Conservation (phyloP, 2,113 vertebrate genomes). For the Chaetorhynchus papuensis region DNA sequence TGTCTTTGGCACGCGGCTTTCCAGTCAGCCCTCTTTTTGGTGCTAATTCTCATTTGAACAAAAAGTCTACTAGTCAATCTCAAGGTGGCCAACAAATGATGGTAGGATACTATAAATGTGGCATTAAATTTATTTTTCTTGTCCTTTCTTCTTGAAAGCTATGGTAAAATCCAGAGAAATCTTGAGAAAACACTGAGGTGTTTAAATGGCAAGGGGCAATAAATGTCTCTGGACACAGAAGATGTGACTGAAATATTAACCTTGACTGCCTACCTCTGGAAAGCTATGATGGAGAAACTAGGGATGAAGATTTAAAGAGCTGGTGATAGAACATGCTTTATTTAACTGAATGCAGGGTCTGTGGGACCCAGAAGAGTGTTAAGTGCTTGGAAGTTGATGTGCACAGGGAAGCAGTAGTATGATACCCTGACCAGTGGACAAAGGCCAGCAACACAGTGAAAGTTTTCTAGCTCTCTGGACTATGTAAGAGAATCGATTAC, state of each 20-base stretch:
- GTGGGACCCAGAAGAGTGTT: not conserved
- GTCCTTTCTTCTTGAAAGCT: not conserved
- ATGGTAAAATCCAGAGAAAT: not conserved
- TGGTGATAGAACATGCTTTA: not conserved
- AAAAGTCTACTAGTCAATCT: not conserved
- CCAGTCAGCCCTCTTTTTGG: not conserved
- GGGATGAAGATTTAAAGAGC: not conserved
- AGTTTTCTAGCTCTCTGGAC: not conserved
- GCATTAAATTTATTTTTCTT: not conserved
- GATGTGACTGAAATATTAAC: not conserved
- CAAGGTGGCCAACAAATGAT: not conserved
- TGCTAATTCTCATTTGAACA: not conserved
- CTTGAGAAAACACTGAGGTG: not conserved
- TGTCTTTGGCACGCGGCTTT: not conserved
- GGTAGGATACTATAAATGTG: not conserved
- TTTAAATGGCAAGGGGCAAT: not conserved
- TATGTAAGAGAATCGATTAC: not conserved
- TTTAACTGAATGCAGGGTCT: not conserved
- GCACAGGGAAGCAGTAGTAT: not conserved
- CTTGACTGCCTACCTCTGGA: not conserved
- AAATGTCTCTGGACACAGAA: not conserved
- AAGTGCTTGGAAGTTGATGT: not conserved
- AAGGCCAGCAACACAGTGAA: not conserved
- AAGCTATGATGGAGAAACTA: not conserved
- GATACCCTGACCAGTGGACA: not conserved